Conservation (phyloP, 2,113 vertebrate genomes). For the Phasianus colchicus region DNA sequence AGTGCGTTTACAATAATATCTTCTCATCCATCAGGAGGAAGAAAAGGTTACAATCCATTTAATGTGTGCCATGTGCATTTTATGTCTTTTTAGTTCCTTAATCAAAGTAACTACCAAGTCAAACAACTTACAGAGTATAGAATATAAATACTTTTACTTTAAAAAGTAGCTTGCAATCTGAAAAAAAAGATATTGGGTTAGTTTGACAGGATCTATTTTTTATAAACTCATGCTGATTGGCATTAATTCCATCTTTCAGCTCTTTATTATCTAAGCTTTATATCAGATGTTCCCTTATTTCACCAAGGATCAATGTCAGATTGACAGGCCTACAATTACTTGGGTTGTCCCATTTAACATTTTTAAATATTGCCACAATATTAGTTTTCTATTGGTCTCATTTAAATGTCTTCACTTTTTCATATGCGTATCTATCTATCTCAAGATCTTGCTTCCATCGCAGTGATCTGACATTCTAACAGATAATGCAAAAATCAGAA, state of each 20-base stretch:
- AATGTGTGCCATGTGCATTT: background rate
- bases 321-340: constrained; percentile 65
- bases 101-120: background rate
- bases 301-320: constrained; percentile 36
- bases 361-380: constrained; percentile 64
- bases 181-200: constrained; percentile 18
- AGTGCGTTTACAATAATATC: background rate
- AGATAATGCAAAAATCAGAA: background rate
- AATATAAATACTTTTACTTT: constrained; percentile 25
- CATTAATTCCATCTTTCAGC: constrained; percentile 63
- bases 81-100: constrained; percentile 19
- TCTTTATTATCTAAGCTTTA: constrained; percentile 32
- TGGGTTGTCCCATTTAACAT: constrained; percentile 50
- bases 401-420: constrained; percentile 43
- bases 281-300: constrained; percentile 58
- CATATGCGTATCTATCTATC: background rate
- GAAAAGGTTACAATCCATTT: constrained; percentile 20
- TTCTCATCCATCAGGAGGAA: background rate
- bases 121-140: background rate
- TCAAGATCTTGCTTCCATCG: background rate
- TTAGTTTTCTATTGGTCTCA: constrained; percentile 54
- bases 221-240: constrained; percentile 63
- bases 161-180: constrained; percentile 22
- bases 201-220: constrained; percentile 69
- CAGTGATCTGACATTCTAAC: constrained; percentile 11